Conservation (phyloP, 1,140 invertebrate species). For the Platorchestia sp. region DNA sequence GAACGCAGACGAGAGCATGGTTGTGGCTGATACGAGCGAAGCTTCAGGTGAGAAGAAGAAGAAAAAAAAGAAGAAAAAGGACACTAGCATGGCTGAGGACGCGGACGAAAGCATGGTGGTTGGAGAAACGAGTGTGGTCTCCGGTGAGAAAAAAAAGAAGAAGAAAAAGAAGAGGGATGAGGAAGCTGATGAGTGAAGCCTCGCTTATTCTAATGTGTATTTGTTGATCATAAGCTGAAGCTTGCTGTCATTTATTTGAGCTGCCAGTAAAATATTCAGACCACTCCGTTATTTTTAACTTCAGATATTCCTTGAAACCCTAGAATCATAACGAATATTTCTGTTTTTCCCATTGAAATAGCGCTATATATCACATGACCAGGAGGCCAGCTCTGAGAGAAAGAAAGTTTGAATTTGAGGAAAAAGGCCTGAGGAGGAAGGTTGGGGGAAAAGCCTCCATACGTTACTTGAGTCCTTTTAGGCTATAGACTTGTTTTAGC, state of each 20-base stretch:
- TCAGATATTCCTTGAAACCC: too few species aligned
- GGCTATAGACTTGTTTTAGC: too few species aligned
- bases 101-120: slow-evolving; percentile 14
- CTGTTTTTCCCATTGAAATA: too few species aligned
- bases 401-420: too few species aligned
- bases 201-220: background rate
- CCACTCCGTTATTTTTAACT: too few species aligned
- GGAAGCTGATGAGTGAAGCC: background rate
- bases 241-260: background rate
- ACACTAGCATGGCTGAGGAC: slow-evolving; percentile 65
- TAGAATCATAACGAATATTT: too few species aligned
- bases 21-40: slow-evolving; percentile 68
- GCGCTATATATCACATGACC: too few species aligned
- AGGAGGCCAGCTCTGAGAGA: too few species aligned
- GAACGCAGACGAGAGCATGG: slow-evolving; percentile 58
- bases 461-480: too few species aligned
- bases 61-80: slow-evolving; percentile 64
- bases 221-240: background rate
- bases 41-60: slow-evolving; percentile 70
- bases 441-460: too few species aligned
- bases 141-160: slow-evolving; percentile 60
- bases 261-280: background rate
- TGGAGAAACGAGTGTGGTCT: background rate
- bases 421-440: too few species aligned
- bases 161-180: slow-evolving; percentile 66